Evolutionary conservation across 2,797 vertebrate species (phyloP).

Genomic region (Thunnus albacares): DNA sequence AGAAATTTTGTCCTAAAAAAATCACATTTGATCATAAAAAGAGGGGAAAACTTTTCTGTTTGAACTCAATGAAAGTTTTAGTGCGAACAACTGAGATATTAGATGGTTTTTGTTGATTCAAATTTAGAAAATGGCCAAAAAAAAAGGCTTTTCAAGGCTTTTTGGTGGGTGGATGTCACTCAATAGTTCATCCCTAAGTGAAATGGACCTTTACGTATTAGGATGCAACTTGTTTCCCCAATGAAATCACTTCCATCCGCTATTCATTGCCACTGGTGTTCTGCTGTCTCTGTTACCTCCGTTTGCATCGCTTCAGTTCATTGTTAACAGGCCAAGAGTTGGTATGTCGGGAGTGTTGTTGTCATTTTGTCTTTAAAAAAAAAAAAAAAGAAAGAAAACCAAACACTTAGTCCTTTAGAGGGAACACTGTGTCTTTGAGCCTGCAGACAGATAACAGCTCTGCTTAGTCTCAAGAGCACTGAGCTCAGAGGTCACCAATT

Average conservation of each 20-base stretch:
- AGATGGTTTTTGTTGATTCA: too few relatives aligned
- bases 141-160: not conserved
- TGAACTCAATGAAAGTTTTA: too few relatives aligned
- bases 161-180: not conserved
- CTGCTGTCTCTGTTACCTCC: not conserved
- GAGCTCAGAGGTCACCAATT: conserved; percentile 6
- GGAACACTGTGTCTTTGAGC: conserved; percentile 31
- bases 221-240: not conserved
- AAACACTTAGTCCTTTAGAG: conserved; percentile 11
- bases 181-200: not conserved
- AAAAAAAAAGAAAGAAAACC: not conserved
- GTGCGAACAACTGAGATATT: too few relatives aligned
- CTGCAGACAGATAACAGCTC: conserved; percentile 20
- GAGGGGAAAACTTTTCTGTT: not conserved
- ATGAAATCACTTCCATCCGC: not conserved
- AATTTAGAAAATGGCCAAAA: not conserved
- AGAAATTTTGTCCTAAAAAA: not conserved
- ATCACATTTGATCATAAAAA: not conserved
- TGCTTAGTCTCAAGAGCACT: conserved; percentile 5
- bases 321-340: conserved; percentile 25
- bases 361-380: too few relatives aligned
- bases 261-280: not conserved
- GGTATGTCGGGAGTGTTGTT: conserved; percentile 28
- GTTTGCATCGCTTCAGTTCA: conserved; percentile 23
- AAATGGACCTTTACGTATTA: not conserved